These are phyloP conservation scores for Onychostruthus taczanowskii DNA, from an alignment of 2,113 vertebrate genomes.

Conservation along the genomic window DNA sequence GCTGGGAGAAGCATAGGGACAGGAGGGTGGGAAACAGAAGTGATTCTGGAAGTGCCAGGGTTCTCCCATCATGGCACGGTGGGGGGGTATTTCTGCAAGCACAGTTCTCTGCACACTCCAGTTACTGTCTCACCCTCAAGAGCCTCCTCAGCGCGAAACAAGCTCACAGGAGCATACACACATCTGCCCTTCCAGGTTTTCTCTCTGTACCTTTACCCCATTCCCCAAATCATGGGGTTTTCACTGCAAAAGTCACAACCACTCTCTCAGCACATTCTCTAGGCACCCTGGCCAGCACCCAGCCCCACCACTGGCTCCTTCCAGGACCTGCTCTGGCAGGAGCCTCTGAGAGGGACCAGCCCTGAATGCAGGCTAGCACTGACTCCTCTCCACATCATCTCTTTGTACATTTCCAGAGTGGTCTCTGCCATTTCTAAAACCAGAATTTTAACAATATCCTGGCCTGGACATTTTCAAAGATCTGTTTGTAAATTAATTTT, in stretches of 20 bases:
- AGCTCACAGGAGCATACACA: not conserved
- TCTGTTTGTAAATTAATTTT: not conserved
- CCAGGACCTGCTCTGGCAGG: not conserved
- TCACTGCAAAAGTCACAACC: not conserved
- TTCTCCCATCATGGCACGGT: rapidly evolving
- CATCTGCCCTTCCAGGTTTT: not conserved
- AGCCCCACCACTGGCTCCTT: not conserved
- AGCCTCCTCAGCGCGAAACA: not conserved
- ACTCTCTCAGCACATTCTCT: not conserved
- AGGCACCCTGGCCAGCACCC: not conserved
- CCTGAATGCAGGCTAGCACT: not conserved
- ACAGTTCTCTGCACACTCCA: not conserved
- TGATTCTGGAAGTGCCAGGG: not conserved
- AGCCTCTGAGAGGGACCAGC: not conserved
- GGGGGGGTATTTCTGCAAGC: not conserved
- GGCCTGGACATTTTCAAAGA: not conserved
- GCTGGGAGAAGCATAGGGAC: not conserved
- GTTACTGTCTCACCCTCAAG: not conserved
- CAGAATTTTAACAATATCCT: not conserved
- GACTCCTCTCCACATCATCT: not conserved
- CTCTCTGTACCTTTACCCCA: not conserved
- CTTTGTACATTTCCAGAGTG: not conserved
- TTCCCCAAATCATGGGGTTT: not conserved
- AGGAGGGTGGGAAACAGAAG: not conserved
- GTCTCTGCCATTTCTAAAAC: not conserved